These are phyloP conservation scores for Rhabdophis nuchalis DNA, from an alignment of 2,797 vertebrate genomes.

Conservation along the genomic window DNA sequence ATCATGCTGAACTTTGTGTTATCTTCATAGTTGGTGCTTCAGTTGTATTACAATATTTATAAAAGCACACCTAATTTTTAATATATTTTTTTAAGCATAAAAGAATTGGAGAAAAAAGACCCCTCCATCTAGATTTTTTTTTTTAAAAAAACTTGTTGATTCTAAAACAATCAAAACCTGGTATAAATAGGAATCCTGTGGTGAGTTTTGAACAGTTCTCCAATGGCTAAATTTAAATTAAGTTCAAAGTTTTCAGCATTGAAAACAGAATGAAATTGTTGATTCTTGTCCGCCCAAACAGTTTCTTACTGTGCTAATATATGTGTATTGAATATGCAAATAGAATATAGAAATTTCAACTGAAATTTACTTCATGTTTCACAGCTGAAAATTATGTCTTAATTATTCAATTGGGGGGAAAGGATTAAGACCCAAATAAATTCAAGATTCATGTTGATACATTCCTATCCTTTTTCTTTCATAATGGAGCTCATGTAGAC, in stretches of 20 bases:
- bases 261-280: constrained; percentile 11
- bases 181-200: background rate
- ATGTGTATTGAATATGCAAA: background rate
- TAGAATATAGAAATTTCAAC: background rate
- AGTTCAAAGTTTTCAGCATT: constrained; percentile 19
- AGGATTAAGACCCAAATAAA: background rate
- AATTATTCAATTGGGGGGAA: background rate
- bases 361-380: background rate
- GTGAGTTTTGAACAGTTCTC: constrained; percentile 35
- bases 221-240: constrained; percentile 35
- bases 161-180: constrained; percentile 3
- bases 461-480: background rate
- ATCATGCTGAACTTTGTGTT: background rate
- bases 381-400: background rate
- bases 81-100: background rate
- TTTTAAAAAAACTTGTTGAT: background rate
- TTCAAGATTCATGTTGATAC: background rate
- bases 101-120: background rate
- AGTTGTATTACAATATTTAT: background rate
- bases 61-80: background rate
- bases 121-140: background rate
- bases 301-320: background rate
- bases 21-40: background rate
- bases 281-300: background rate
- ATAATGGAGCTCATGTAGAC: background rate